Percentiles rank a stretch among this genome's conserved stretches.
Conservation (phyloP, 2,797 vertebrate genomes). For the Paguma larvata region DNA sequence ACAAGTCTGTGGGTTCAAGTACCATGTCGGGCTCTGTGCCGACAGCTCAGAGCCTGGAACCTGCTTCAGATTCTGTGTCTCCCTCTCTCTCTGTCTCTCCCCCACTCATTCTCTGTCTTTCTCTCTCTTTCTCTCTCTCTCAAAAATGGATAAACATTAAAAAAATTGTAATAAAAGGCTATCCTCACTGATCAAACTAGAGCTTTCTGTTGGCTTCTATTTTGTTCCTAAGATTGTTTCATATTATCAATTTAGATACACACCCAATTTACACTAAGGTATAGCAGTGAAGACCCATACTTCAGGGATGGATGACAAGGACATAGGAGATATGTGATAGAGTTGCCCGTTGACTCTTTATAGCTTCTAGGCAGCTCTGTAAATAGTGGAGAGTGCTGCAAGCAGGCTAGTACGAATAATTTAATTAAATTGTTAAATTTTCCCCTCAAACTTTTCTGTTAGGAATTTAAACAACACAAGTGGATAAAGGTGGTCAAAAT, state of each 20-base stretch:
- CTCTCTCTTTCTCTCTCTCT: no score
- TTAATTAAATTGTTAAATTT: neutral
- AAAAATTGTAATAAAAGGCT: constrained; percentile 80
- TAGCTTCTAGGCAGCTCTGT: neutral
- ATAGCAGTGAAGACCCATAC: neutral
- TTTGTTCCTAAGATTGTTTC: constrained; percentile 84
- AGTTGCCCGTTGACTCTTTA: neutral
- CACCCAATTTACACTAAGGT: neutral
- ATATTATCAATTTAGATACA: neutral
- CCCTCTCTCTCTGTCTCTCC: no score
- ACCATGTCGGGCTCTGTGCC: no score
- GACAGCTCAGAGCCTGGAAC: no score
- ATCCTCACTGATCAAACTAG: constrained; percentile 83
- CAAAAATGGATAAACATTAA: no score
- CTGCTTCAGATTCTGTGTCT: no score
- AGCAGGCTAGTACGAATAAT: neutral
- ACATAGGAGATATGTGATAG: neutral
- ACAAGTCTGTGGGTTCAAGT: no score
- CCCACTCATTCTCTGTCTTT: no score
- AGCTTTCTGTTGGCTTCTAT: constrained; percentile 78
- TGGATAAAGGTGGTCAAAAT: neutral
- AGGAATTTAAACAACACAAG: neutral
- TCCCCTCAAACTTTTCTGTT: neutral
- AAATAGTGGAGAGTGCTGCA: neutral
- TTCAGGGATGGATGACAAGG: neutral